Conservation (phyloP, 2,888 invertebrate species). For the Spodoptera picta region DNA sequence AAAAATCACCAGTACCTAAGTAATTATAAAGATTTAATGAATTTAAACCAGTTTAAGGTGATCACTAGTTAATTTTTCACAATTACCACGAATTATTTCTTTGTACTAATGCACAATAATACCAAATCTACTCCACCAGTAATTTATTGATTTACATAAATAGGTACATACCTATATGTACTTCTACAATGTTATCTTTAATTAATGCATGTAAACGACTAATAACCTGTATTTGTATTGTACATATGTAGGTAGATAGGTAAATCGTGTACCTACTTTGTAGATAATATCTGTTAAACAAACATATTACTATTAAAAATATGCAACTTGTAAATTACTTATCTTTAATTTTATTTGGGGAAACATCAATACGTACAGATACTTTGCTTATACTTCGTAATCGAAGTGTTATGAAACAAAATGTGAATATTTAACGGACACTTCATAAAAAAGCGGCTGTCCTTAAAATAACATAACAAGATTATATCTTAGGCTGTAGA, state of each 20-base stretch:
- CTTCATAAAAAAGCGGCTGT: constrained; percentile 25
- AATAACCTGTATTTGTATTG: constrained; percentile 25
- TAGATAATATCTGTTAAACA: constrained; percentile 24
- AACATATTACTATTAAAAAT: constrained; percentile 8
- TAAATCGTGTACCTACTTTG: constrained; percentile 5
- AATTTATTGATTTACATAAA: neutral
- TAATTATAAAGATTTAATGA: too few species aligned
- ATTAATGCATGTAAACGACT: constrained; percentile 34
- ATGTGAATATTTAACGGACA: constrained; percentile 6
- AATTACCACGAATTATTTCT: too few species aligned
- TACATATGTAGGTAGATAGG: neutral
- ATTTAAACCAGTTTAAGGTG: too few species aligned
- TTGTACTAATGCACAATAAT: too few species aligned
- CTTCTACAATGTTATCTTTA: constrained; percentile 26
- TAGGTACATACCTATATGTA: neutral
- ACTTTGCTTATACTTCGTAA: neutral
- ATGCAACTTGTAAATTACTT: neutral
- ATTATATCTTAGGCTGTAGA: constrained; percentile 34
- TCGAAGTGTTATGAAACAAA: constrained; percentile 13
- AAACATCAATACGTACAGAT: too few species aligned
- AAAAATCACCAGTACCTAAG: too few species aligned
- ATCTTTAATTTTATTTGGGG: too few species aligned
- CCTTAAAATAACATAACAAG: constrained; percentile 30
- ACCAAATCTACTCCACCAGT: neutral
- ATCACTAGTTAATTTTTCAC: too few species aligned